phyloP scores from a whole-genome alignment of 2,888 invertebrate species.

The Pristionchus arcanus region DNA sequence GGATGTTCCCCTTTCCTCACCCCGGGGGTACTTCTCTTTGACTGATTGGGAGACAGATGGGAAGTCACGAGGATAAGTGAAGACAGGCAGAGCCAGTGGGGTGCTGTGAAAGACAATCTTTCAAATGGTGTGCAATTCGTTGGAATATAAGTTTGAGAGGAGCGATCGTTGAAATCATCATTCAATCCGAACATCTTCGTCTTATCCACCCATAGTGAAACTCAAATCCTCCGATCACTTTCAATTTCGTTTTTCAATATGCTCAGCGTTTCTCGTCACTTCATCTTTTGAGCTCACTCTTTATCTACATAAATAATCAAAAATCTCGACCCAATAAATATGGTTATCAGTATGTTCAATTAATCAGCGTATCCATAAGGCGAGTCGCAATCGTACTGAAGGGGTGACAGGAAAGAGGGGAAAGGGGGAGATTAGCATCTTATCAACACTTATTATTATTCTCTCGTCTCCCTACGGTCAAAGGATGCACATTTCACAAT shows the following conservation, averaged over 20 bases:
- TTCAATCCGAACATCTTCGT: neutral
- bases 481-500: neutral
- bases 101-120: neutral
- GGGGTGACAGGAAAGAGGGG: neutral
- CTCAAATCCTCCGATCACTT: neutral
- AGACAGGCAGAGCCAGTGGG: neutral
- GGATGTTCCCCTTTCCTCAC: neutral
- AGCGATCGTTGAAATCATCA: no score
- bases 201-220: constrained; percentile 4
- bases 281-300: constrained; percentile 1
- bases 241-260: neutral
- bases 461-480: neutral
- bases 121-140: no score
- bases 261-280: neutral
- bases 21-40: neutral
- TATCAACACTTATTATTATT: neutral
- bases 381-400: neutral
- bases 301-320: constrained; percentile 24
- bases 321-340: constrained; percentile 27
- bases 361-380: neutral
- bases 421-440: neutral
- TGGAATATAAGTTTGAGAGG: no score
- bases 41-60: neutral
- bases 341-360: neutral
- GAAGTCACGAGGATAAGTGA: neutral